These are phyloP conservation scores for Hydra vulgaris DNA, from an alignment of 30 jellyfish, hydroid and myxozoan species.

Conservation along the genomic window DNA sequence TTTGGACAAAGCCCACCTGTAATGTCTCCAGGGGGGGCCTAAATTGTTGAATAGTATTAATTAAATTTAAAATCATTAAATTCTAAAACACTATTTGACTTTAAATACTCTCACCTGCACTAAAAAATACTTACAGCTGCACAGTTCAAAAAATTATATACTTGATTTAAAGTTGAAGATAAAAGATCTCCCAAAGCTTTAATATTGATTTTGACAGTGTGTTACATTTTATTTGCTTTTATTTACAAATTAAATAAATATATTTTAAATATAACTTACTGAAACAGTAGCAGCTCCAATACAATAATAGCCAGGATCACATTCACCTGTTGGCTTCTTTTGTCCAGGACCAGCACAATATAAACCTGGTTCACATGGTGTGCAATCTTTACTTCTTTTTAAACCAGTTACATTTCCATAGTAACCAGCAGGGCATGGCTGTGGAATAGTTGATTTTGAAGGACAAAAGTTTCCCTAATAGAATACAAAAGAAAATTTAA, in stretches of 20 bases:
- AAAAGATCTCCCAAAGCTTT: too few species aligned
- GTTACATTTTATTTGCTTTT: too few species aligned
- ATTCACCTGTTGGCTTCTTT: conserved; percentile 75
- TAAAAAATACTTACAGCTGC: too few species aligned
- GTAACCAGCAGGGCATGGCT: conserved; percentile 90
- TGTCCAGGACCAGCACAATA: conserved; percentile 90
- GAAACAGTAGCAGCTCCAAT: conserved; percentile 80
- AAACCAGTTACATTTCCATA: conserved; percentile 80
- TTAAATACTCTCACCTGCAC: too few species aligned
- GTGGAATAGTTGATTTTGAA: conserved; percentile 65
- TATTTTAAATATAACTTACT: too few species aligned
- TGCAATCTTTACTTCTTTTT: conserved; percentile 75
- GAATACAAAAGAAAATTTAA: background rate
- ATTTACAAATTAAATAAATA: too few species aligned
- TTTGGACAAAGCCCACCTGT: conserved; percentile 95
- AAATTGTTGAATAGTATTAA: background rate
- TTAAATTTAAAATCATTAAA: too few species aligned
- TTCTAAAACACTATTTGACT: too few species aligned
- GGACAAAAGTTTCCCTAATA: conserved; percentile 81
- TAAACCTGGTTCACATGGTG: conserved; percentile 93
- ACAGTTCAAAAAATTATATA: too few species aligned
- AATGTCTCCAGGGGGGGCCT: conserved; percentile 97
- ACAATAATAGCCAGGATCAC: conserved; percentile 98
- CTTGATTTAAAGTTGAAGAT: too few species aligned
- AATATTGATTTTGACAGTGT: too few species aligned